Conservation (phyloP, 2,797 vertebrate genomes). For the Pelodytes ibericus region DNA sequence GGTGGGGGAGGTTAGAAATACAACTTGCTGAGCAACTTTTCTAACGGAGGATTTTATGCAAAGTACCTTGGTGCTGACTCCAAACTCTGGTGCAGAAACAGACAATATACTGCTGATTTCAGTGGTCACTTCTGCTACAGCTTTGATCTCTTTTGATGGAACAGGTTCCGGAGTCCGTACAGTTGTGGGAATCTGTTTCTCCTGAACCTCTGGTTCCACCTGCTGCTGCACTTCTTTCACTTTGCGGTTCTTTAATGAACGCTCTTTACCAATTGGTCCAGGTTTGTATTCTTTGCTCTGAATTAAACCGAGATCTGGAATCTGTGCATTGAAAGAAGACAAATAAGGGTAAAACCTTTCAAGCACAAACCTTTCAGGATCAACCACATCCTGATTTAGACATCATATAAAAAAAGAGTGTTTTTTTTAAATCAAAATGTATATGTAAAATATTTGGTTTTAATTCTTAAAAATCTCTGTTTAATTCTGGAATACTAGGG, state of each 20-base stretch:
- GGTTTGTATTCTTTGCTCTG: conserved; percentile 98
- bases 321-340: too few relatives aligned
- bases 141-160: conserved; percentile 80
- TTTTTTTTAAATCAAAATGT: too few relatives aligned
- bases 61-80: conserved; percentile 85
- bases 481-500: too few relatives aligned
- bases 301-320: conserved; percentile 89
- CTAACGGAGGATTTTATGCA: not conserved
- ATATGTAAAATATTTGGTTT: too few relatives aligned
- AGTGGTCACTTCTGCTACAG: conserved; percentile 82
- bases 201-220: conserved; percentile 85
- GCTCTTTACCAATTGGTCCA: conserved; percentile 96
- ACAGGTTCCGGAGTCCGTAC: conserved; percentile 82
- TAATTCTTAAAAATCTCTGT: too few relatives aligned
- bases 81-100: conserved; percentile 90
- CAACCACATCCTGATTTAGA: too few relatives aligned
- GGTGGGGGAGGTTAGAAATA: too few relatives aligned
- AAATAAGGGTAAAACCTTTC: too few relatives aligned
- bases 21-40: not conserved
- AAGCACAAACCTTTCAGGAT: too few relatives aligned
- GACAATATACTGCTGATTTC: conserved; percentile 96
- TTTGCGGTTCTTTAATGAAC: conserved; percentile 95
- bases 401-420: too few relatives aligned
- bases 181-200: conserved; percentile 79
- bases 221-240: conserved; percentile 89